Conservation (phyloP, 2,113 vertebrate genomes). For the Aepyceros melampus region DNA sequence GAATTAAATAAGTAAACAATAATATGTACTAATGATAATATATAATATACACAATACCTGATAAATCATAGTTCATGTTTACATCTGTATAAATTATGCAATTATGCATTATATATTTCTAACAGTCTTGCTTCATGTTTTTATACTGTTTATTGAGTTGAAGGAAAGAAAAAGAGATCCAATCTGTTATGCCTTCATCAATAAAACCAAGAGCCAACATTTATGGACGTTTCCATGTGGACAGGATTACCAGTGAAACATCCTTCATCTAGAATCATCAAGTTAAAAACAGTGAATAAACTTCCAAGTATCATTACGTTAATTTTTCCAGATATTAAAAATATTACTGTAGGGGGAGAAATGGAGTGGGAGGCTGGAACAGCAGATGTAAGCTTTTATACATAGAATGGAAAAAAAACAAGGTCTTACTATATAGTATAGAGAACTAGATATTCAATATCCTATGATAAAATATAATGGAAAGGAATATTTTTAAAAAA, state of each 20-base stretch:
- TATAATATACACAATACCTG: not conserved
- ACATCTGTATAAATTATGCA: not conserved
- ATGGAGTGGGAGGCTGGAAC: not conserved
- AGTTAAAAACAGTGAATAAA: not conserved
- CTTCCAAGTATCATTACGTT: not conserved
- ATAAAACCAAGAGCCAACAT: not conserved
- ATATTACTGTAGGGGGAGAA: not conserved
- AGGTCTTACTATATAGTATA: not conserved
- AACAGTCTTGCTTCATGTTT: not conserved
- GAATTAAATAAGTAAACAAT: not conserved
- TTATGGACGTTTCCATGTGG: not conserved
- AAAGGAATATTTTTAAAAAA: not conserved
- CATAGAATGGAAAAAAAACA: not conserved
- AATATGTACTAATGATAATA: not conserved
- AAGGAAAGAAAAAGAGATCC: not conserved
- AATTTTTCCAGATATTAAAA: constrained; percentile 9
- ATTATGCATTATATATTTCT: not conserved
- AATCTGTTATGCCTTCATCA: not conserved
- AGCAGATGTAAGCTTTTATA: not conserved
- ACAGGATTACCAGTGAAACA: not conserved
- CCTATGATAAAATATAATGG: not conserved
- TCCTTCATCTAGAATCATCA: not conserved
- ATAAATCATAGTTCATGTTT: not conserved
- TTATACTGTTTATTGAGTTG: not conserved
- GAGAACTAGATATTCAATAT: not conserved